phyloP scores from a whole-genome alignment of 1,140 invertebrate genomes.

The Aphelenchoides besseyi region DNA sequence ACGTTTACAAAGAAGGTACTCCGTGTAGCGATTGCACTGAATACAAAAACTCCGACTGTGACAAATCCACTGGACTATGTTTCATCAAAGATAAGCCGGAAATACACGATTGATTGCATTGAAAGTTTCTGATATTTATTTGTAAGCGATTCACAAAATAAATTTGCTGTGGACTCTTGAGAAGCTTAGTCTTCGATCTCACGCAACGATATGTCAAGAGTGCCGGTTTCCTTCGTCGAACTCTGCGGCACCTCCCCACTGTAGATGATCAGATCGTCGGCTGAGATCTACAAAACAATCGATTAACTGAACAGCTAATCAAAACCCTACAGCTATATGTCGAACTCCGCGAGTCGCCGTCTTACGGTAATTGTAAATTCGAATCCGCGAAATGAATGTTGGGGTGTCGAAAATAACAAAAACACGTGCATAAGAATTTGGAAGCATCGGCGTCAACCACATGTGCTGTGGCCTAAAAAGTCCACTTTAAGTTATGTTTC shows the following conservation, averaged over 20 bases:
- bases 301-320: background rate
- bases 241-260: slow-evolving; percentile 57
- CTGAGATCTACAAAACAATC: slow-evolving; percentile 49
- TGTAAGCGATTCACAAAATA: background rate
- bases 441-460: slow-evolving; percentile 77
- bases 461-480: slow-evolving; percentile 69
- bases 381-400: slow-evolving; percentile 73
- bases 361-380: slow-evolving; percentile 81
- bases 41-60: background rate
- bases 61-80: background rate
- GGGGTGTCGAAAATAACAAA: slow-evolving; percentile 77
- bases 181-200: slow-evolving; percentile 32
- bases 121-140: background rate
- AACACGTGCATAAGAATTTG: slow-evolving; percentile 70
- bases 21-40: background rate
- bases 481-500: too few relatives aligned
- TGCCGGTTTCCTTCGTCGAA: slow-evolving; percentile 43
- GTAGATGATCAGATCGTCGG: slow-evolving; percentile 58
- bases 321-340: slow-evolving; percentile 72
- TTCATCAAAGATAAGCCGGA: background rate
- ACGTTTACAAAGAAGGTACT: background rate
- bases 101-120: background rate
- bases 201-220: slow-evolving; percentile 51
- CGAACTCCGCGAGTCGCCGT: slow-evolving; percentile 74
- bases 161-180: background rate